Evolutionary conservation across 2,113 vertebrate genomes (phyloP), one percentile per base, ranked within the genome.

Genomic region (Oncorhynchus keta): DNA sequence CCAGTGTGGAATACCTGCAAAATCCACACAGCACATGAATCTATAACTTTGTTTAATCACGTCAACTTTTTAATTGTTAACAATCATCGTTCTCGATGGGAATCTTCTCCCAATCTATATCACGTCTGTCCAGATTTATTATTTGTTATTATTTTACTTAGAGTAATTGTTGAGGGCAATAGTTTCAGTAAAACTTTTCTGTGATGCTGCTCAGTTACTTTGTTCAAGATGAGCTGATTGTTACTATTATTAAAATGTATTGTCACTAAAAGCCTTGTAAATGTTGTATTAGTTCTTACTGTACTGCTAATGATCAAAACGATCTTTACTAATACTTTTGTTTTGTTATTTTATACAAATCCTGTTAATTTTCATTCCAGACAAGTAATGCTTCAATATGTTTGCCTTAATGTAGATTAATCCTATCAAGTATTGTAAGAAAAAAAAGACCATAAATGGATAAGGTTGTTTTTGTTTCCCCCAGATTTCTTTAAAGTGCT

Each of bases 381-480:
- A 84, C 88, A 87, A 90, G 90, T 91, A 91, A 94, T 92, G 93
- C 93, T 90, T 95, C 92, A 45, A 89, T 95, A 94, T 95, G 92
- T 95, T 94, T 95, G 95, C 96, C 96, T 97, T 97, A 96, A 95
- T 91, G 92, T 93, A 94, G 93, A 94, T 92, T 94, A 95, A 94
- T 95, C 90, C 35, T 24, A 74, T 85, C 88, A 89, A 93, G 89
- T 91, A 87, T 90, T 95, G 92, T 95, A 90, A 93, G 82, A 93
- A 94, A 93, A 95, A 13, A 55, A 55, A 55, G 16, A 18, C 9
- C 8, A 79, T 73, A 39, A 76, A 94, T 89, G 85, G 93, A 88
- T 89, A 11, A 87, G 90, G 86, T 89, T 75, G 65, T 51, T 88
- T 71, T 32, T 35, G 64, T 16, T 16, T 74, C 45, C 6, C 88